These are phyloP conservation scores for Chrysotoxum bicinctum DNA, from an alignment of 2,888 invertebrate genomes.

Conservation along the genomic window DNA sequence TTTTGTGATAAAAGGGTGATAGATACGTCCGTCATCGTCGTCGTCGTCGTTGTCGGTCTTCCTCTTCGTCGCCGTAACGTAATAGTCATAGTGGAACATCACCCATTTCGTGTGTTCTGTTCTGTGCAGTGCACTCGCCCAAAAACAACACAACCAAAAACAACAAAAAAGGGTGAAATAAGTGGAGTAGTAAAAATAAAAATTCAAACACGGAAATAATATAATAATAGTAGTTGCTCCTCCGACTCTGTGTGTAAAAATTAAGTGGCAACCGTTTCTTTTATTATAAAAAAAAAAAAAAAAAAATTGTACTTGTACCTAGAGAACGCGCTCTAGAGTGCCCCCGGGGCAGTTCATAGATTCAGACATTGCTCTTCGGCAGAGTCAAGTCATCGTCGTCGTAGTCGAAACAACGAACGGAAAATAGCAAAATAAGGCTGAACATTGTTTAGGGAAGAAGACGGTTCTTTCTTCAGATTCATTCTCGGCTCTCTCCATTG, in stretches of 20 bases:
- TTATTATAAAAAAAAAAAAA: constrained; percentile 19
- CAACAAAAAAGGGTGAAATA: constrained; percentile 28
- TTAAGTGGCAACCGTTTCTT: constrained; percentile 61
- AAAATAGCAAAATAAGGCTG: constrained; percentile 49
- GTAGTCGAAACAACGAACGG: constrained; percentile 16
- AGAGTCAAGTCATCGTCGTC: constrained; percentile 16
- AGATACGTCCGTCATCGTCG: constrained; percentile 46
- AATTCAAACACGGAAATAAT: constrained; percentile 70
- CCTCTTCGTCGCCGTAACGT: constrained; percentile 21
- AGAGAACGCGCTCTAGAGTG: constrained; percentile 53
- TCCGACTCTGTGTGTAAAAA: constrained; percentile 61
- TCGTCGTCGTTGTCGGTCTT: constrained; percentile 19
- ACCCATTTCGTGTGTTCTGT: constrained; percentile 8
- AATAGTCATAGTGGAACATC: not conserved
- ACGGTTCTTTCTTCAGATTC: constrained; percentile 19
- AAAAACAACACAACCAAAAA: not conserved
- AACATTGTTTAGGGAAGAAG: constrained; percentile 32
- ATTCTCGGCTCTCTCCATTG: constrained; percentile 14
- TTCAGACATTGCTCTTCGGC: constrained; percentile 21
- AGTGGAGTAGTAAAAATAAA: constrained; percentile 50
- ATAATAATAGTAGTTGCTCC: constrained; percentile 58
- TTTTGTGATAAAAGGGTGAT: constrained; percentile 64
- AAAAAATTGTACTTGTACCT: constrained; percentile 17
- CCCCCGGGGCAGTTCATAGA: constrained; percentile 53
- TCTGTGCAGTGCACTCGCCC: not conserved